These are phyloP conservation scores for Phaedon cochleariae DNA, from an alignment of 2,888 invertebrate species.

Conservation along the genomic window DNA sequence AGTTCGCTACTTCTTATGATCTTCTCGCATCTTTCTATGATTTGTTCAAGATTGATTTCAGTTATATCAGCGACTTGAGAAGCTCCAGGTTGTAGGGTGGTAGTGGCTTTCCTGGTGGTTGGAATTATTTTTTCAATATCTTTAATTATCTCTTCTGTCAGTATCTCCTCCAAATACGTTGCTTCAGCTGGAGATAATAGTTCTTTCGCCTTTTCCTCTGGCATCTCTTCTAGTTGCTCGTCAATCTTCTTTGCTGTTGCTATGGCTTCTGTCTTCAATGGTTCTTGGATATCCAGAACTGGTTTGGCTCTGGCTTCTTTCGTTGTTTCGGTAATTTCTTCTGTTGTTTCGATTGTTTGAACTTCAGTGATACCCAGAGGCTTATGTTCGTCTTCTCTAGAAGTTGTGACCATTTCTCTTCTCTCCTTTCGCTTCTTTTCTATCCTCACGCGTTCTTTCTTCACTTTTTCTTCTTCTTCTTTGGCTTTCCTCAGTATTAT, in stretches of 20 bases:
- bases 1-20: constrained; percentile 67
- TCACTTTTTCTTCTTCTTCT: constrained; percentile 65
- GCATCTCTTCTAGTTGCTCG: constrained; percentile 59
- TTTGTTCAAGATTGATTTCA: constrained; percentile 65
- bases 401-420: constrained; percentile 51
- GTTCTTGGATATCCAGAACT: constrained; percentile 67
- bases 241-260: constrained; percentile 72
- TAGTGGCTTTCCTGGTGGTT: constrained; percentile 51
- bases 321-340: constrained; percentile 64
- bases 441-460: constrained; percentile 63
- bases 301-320: constrained; percentile 64
- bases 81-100: constrained; percentile 53
- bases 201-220: constrained; percentile 63
- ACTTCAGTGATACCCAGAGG: constrained; percentile 63
- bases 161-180: constrained; percentile 67
- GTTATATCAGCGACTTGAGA: constrained; percentile 60
- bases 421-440: constrained; percentile 61
- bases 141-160: constrained; percentile 66
- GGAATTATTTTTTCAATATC: constrained; percentile 61
- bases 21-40: constrained; percentile 67
- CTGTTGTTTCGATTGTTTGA: constrained; percentile 68
- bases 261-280: constrained; percentile 69
- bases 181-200: constrained; percentile 68
- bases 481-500: constrained; percentile 59
- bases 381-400: constrained; percentile 62